Percentiles rank a stretch among this genome's conserved stretches.
Evolutionary conservation across 2,888 invertebrate genomes (phyloP).

Genomic region (Sicus ferrugineus): DNA sequence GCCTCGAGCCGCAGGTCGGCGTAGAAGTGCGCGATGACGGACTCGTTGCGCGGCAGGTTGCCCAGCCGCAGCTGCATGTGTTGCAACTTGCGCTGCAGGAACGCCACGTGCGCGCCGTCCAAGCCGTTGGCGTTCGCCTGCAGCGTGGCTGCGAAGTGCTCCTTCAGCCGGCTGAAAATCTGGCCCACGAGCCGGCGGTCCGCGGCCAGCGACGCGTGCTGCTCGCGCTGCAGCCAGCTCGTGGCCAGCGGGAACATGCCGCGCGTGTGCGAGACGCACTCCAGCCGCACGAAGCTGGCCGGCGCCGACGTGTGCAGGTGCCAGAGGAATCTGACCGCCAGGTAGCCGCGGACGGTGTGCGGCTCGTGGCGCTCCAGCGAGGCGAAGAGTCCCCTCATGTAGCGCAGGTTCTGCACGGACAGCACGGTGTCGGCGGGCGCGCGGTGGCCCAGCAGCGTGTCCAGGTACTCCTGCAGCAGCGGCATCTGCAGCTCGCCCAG

Average conservation of each 20-base stretch:
- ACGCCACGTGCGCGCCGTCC: conserved; percentile 32
- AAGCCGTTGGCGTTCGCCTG: conserved; percentile 38
- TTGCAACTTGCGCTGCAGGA: conserved; percentile 40
- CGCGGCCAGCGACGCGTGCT: conserved; percentile 21
- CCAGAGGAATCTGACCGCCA: conserved; percentile 43
- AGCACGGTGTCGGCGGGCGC: conserved; percentile 35
- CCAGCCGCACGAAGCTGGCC: conserved; percentile 30
- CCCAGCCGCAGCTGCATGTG: conserved; percentile 43
- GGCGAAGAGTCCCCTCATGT: conserved; percentile 38
- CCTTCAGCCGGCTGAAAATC: conserved; percentile 38
- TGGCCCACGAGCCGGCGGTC: conserved; percentile 33
- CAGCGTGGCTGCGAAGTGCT: conserved; percentile 39
- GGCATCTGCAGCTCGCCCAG: conserved; percentile 36
- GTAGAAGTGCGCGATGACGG: conserved; percentile 39
- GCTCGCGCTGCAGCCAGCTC: conserved; percentile 42
- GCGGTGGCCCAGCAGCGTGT: conserved; percentile 32
- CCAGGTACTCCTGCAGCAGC: conserved; percentile 41
- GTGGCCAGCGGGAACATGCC: conserved; percentile 43
- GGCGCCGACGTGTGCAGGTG: conserved; percentile 39
- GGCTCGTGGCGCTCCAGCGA: conserved; percentile 36
- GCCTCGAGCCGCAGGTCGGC: conserved; percentile 9
- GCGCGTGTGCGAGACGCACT: conserved; percentile 38
- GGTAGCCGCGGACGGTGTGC: conserved; percentile 42
- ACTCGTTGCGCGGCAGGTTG: conserved; percentile 39
- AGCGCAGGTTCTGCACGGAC: conserved; percentile 41